A percentile compares a stretch with the other conserved stretches of the same genome.
These are phyloP conservation scores for Cichladusa arquata DNA, from an alignment of 2,113 vertebrate species.

Conservation along the genomic window DNA sequence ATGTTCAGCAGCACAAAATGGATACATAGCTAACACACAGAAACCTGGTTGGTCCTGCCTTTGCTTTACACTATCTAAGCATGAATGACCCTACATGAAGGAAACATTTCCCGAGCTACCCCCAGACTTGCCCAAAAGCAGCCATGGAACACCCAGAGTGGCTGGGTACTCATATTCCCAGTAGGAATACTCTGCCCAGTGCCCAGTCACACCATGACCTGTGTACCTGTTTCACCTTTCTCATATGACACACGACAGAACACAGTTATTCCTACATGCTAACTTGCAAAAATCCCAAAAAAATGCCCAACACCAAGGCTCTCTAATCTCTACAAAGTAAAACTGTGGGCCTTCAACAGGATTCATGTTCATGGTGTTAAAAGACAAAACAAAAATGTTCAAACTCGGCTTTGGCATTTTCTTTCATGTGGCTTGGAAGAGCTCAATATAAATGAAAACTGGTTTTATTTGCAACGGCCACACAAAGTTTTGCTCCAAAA, in stretches of 20 bases:
- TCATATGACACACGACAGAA: fast-evolving
- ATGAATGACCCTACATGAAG: not conserved
- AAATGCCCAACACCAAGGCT: fast-evolving
- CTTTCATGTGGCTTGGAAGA: not conserved
- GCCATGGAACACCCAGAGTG: not conserved
- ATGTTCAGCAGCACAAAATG: not conserved
- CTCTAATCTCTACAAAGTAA: not conserved
- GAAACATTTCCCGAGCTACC: not conserved
- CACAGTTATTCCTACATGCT: not conserved
- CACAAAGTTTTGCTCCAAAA: not conserved
- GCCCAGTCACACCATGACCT: not conserved
- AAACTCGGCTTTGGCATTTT: not conserved
- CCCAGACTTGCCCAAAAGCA: not conserved
- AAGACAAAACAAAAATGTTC: not conserved
- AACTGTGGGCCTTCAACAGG: not conserved
- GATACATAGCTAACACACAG: not conserved
- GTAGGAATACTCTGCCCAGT: not conserved
- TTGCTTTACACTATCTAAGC: not conserved
- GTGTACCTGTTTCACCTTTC: not conserved
- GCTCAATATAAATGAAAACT: not conserved
- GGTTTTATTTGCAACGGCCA: not conserved
- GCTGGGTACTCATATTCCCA: not conserved
- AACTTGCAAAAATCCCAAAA: fast-evolving
- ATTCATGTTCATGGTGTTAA: not conserved
- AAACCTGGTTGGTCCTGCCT: not conserved